Evolutionary conservation across 1,140 invertebrate genomes (phyloP).

Genomic region (Bombus consobrinus): DNA sequence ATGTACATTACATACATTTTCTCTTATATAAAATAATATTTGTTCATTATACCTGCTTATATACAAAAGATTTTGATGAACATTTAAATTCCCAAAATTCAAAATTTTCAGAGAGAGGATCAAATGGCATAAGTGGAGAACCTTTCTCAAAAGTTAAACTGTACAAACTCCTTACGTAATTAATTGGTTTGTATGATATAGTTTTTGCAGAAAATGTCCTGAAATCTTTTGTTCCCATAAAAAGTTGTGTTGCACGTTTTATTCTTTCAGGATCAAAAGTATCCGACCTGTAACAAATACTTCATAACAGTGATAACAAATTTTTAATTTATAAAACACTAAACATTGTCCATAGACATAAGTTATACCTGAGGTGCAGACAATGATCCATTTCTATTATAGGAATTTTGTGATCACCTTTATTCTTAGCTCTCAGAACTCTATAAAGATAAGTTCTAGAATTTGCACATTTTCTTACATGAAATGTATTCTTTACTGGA

Average conservation of each 20-base stretch:
- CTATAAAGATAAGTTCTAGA: conserved; percentile 88
- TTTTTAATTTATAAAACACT: neutral
- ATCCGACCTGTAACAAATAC: conserved; percentile 24
- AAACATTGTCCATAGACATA: neutral
- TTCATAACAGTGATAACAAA: neutral
- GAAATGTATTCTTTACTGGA: conserved; percentile 85
- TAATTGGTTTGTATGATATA: conserved; percentile 78
- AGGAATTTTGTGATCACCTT: conserved; percentile 62
- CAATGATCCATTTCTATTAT: conserved; percentile 67
- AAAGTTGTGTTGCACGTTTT: conserved; percentile 61
- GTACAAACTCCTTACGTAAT: conserved; percentile 80
- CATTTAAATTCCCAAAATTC: conserved; percentile 87
- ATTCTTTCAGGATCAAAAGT: conserved; percentile 71
- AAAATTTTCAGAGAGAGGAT: conserved; percentile 78
- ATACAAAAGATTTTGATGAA: conserved; percentile 86
- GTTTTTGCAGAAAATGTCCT: conserved; percentile 85
- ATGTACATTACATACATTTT: neutral
- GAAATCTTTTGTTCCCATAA: conserved; percentile 85
- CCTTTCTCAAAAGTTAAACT: conserved; percentile 82
- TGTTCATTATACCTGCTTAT: conserved; percentile 85
- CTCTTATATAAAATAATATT: neutral
- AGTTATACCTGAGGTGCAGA: conserved; percentile 59
- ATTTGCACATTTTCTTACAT: conserved; percentile 84
- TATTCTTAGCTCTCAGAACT: conserved; percentile 79
- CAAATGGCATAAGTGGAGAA: conserved; percentile 77